Evolutionary conservation across 2,797 vertebrate species (phyloP), one percentile per base, ranked within the genome.

Genomic region (Tolypeutes matacus): DNA sequence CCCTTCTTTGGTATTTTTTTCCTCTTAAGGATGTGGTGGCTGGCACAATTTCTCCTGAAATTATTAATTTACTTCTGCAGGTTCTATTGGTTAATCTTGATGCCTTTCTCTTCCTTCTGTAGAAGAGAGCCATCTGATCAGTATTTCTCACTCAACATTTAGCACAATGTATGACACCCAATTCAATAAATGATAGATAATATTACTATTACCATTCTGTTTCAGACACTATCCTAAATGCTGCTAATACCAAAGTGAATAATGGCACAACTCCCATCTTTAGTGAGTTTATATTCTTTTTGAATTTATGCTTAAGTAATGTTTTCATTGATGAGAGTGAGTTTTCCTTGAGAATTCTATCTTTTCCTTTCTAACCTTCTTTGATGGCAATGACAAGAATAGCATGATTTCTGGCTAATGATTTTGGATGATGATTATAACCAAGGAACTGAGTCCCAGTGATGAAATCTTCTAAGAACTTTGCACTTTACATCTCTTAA

Each of bases 241-340:
- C 15, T 34, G 49, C 7, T 53, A 34, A 39, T 51, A 58, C 27
- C 23, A 18, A 76, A 49, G 67, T 76, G 27, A 91, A 75, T 49
- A 53, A 69, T 34, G 29, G 23, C 6, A n/a, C 3, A 67, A 18
- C 85, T 78, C 46, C 84, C 78, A 2, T 76, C 89, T n/a, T 17
- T 36, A 82, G 70, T 73, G 25, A 86, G 34, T 67, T 83, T 62
- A 88, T 18, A 14, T 65, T 46, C 15, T 46, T 69, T 90, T 72
- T 77, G 23, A 78, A 83, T 62, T 36, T 94, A n/a, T 85, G 12
- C 29, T 95, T 87, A 70, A 51, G 53, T 87, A 7, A 14, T 17
- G 31, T 82, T 53, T 89, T 58, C 56, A 42, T 49, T 46, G 51
- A 77, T 67, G 49, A 42, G 36, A 84, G 21, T 78, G 34, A 70